Conservation (phyloP, 2,113 vertebrate genomes). For the Cariama cristata region DNA sequence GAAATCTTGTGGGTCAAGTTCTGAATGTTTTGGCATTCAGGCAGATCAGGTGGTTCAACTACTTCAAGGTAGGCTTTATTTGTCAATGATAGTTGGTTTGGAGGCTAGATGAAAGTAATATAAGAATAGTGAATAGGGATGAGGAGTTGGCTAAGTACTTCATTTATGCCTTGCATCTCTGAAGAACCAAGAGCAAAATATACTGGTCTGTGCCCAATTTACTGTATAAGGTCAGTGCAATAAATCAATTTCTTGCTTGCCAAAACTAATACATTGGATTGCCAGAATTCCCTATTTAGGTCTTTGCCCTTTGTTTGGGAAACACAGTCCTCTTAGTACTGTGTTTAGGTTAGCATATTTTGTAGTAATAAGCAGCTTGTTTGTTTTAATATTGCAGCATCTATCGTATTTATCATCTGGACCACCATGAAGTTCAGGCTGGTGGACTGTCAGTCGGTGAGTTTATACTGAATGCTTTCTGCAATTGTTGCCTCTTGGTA, state of each 20-base stretch:
- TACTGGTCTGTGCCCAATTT: not conserved
- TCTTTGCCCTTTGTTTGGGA: not conserved
- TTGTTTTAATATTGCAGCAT: slow-evolving; percentile 79
- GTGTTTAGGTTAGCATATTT: not conserved
- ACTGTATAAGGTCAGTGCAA: not conserved
- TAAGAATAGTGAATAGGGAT: not conserved
- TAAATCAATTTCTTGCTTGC: not conserved
- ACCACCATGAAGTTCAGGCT: slow-evolving; percentile 95
- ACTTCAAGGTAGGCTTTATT: not conserved
- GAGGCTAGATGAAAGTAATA: not conserved
- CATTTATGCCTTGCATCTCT: not conserved
- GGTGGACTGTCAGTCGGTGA: slow-evolving; percentile 93
- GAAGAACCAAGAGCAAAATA: not conserved
- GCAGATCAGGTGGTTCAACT: not conserved
- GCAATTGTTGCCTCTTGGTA: not conserved
- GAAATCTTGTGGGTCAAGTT: not conserved
- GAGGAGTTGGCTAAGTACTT: not conserved
- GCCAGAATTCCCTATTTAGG: not conserved
- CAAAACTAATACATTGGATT: not conserved
- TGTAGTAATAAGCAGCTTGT: not conserved
- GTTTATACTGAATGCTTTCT: slow-evolving; percentile 48
- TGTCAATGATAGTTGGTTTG: not conserved
- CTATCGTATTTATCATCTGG: slow-evolving; percentile 96
- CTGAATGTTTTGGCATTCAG: not conserved
- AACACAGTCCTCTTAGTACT: not conserved